Percentiles rank a stretch among this genome's conserved stretches.
phyloP scores from a whole-genome alignment of 2,888 invertebrate genomes.

The Automeris io region DNA sequence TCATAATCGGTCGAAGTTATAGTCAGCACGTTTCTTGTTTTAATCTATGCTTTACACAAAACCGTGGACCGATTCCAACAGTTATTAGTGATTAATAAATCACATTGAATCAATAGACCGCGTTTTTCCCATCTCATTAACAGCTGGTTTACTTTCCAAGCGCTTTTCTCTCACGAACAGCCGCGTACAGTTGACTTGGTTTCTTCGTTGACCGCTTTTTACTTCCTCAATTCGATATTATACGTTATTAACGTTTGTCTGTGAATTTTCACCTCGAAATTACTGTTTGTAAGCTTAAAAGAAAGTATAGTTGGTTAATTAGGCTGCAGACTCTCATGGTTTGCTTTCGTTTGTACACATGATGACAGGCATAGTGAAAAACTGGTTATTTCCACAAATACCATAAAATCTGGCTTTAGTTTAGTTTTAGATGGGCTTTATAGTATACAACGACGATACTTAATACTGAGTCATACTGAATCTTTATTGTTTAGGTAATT shows the following conservation, averaged over 20 bases:
- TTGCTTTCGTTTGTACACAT: no score
- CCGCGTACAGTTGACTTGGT: not conserved
- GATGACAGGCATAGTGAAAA: no score
- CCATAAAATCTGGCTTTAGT: no score
- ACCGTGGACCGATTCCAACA: no score
- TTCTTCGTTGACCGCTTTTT: conserved; percentile 1
- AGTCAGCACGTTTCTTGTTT: no score
- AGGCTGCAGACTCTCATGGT: not conserved
- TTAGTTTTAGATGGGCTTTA: no score
- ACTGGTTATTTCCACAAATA: no score
- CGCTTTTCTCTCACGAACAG: not conserved
- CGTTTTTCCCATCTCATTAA: not conserved
- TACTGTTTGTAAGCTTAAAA: not conserved
- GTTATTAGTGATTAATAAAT: not conserved
- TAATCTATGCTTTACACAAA: no score
- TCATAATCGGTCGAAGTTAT: no score
- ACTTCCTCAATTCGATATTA: not conserved
- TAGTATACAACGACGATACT: no score
- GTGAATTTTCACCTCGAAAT: conserved; percentile 7
- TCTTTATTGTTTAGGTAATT: no score
- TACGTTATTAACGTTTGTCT: conserved; percentile 6
- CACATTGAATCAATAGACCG: not conserved
- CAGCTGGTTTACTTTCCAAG: not conserved
- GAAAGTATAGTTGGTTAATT: not conserved
- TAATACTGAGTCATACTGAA: no score